Percentiles rank a stretch among this genome's conserved stretches.
These are phyloP conservation scores for Prionailurus viverrinus DNA, from an alignment of 2,113 vertebrate genomes.

Conservation along the genomic window DNA sequence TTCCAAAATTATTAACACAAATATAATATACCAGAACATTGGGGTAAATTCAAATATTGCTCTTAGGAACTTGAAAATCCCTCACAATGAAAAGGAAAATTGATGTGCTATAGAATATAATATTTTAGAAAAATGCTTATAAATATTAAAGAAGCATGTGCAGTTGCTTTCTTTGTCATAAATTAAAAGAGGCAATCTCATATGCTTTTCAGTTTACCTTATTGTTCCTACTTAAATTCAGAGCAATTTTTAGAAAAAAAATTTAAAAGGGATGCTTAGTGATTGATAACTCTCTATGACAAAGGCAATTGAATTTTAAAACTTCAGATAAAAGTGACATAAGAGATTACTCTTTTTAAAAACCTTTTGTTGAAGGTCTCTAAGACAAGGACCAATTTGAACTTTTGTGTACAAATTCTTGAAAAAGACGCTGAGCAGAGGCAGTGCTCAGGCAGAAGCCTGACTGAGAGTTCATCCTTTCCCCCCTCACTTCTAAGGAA, in stretches of 20 bases:
- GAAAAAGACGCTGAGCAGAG: not conserved
- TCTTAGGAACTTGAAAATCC: not conserved
- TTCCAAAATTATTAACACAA: not conserved
- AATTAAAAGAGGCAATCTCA: not conserved
- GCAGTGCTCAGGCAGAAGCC: not conserved
- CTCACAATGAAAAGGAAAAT: not conserved
- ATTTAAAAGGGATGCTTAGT: not conserved
- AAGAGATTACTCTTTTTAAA: slow-evolving; percentile 3
- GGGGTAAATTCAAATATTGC: not conserved
- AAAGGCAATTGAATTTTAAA: not conserved
- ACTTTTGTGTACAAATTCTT: not conserved
- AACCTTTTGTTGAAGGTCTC: not conserved
- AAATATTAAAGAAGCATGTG: not conserved
- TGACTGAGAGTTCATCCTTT: not conserved
- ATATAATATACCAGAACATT: not conserved
- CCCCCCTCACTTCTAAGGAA: not conserved
- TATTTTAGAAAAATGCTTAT: slow-evolving; percentile 34
- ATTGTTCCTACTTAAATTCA: not conserved
- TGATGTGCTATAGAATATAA: not conserved
- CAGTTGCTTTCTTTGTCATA: not conserved
- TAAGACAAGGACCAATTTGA: not conserved
- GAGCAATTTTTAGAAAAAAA: not conserved
- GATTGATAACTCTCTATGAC: slow-evolving; percentile 3
- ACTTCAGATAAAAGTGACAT: slow-evolving; percentile 2
- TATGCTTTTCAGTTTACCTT: not conserved